Evolutionary conservation across 2,113 vertebrate genomes (phyloP), one percentile per base, ranked within the genome.

Genomic region (Rhadina sibilatrix): DNA sequence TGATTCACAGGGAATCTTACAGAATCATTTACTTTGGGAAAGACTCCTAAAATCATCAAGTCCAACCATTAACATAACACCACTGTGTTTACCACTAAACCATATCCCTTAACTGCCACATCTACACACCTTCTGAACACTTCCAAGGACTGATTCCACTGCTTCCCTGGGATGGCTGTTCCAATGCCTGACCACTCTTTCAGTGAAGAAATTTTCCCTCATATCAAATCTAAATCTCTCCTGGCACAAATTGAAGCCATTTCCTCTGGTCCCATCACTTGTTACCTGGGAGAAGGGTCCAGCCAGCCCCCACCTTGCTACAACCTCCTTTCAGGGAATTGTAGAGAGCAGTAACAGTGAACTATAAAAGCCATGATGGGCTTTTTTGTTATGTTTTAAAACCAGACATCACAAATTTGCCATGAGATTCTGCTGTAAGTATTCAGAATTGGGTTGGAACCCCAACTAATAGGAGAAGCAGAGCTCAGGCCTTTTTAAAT

Each of bases 41-140:
- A 49, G 40, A 49, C 35, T 8, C 42, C 69, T 83, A 15, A 76
- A 83, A 63, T 63, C 19, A 16, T 47, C 9, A 42, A 69, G 63
- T 61, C 49, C 18, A 63, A 19, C 47, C 12, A 23, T 69, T 63
- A 33, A 37, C 0, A 0, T 61, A 61, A 47, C 42, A 63, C 35
- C 8, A 31, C 14, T 15, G 7, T 42, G 37, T 77, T 49, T 12
- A 27, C 31, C 31, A 37, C 56, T 63, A 63, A 49, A 70, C 31
- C 15, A 16, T 20, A 42, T 42, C 49, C 22, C 31, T 35, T 54
- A 37, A 42, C 22, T 90, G 35, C 42, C 64, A 63, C 22, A 42
- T 70, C 31, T 42, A 49, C 31, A 53, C 6, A 10, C 35, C 10
- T 63, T 56, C 28, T 69, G 31, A 69, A 56, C 15, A 33, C 25